Conservation (phyloP, 2,113 vertebrate species). For the Pachyramphus minor region DNA sequence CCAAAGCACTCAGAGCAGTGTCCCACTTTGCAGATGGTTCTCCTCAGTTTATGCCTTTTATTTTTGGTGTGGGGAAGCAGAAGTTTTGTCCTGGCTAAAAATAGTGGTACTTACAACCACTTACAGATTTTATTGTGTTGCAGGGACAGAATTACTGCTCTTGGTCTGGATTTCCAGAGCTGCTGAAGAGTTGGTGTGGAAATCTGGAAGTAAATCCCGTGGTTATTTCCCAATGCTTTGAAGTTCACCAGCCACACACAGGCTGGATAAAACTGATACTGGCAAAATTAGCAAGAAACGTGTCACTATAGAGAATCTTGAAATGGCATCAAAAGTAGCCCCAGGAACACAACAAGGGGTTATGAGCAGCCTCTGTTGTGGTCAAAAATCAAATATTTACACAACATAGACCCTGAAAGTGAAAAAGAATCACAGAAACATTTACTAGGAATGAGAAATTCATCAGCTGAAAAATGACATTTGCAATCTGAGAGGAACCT, state of each 20-base stretch:
- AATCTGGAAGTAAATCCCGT: background rate
- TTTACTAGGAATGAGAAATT: background rate
- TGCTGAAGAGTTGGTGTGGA: background rate
- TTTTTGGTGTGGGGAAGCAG: constrained; percentile 14
- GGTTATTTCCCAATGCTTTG: background rate
- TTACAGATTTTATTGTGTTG: background rate
- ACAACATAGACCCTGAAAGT: background rate
- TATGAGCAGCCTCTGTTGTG: background rate
- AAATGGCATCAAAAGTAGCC: background rate
- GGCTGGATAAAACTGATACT: background rate
- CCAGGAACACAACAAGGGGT: background rate
- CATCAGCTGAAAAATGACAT: background rate
- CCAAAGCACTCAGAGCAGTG: background rate
- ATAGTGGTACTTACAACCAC: constrained; percentile 39
- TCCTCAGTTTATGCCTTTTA: background rate
- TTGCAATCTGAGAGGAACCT: background rate
- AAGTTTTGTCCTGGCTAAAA: constrained; percentile 55
- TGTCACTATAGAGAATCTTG: background rate
- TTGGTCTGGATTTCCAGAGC: constrained; percentile 17
- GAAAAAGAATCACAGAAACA: background rate
- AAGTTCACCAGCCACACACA: background rate
- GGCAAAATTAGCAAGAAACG: background rate
- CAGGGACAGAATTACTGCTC: background rate
- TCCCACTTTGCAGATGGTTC: background rate
- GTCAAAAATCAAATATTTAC: constrained; percentile 14